Conservation (phyloP, 2,113 vertebrate species). For the Emydura subglobosa region DNA sequence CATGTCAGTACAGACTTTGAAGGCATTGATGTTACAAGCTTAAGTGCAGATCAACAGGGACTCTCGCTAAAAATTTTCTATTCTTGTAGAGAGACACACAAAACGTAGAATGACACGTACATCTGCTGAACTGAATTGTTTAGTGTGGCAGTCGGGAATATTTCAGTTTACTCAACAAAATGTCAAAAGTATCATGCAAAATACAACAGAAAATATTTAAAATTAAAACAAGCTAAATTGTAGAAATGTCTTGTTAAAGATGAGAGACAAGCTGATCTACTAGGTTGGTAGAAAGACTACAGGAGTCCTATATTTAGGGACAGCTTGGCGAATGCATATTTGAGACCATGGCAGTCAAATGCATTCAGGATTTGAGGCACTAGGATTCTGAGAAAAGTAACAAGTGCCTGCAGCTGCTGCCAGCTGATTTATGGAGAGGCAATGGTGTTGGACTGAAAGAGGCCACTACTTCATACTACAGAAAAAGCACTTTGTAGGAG, state of each 20-base stretch:
- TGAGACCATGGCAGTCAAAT: slow-evolving; percentile 34
- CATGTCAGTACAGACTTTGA: background rate
- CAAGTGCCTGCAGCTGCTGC: background rate
- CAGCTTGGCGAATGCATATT: slow-evolving; percentile 20
- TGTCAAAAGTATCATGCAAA: slow-evolving; percentile 9
- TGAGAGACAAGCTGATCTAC: background rate
- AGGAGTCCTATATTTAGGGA: slow-evolving; percentile 22
- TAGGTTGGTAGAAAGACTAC: background rate
- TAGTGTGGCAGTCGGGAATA: slow-evolving; percentile 44
- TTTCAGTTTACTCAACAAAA: slow-evolving; percentile 50
- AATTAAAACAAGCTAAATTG: slow-evolving; percentile 39
- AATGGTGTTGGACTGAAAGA: slow-evolving; percentile 4
- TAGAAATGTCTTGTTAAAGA: slow-evolving; percentile 40
- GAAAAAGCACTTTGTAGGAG: background rate
- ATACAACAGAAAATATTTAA: slow-evolving; percentile 56
- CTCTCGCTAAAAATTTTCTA: slow-evolving; percentile 31
- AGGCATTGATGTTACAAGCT: background rate
- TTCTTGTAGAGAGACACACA: slow-evolving; percentile 35
- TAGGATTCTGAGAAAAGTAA: slow-evolving; percentile 6
- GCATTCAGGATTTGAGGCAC: background rate
- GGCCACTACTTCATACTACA: background rate
- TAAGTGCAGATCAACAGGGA: slow-evolving; percentile 32
- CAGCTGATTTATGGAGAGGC: background rate
- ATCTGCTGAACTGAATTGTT: slow-evolving; percentile 56
- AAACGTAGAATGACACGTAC: slow-evolving; percentile 28